These are phyloP conservation scores for Melopsittacus undulatus DNA, from an alignment of 2,797 vertebrate species.

Conservation along the genomic window DNA sequence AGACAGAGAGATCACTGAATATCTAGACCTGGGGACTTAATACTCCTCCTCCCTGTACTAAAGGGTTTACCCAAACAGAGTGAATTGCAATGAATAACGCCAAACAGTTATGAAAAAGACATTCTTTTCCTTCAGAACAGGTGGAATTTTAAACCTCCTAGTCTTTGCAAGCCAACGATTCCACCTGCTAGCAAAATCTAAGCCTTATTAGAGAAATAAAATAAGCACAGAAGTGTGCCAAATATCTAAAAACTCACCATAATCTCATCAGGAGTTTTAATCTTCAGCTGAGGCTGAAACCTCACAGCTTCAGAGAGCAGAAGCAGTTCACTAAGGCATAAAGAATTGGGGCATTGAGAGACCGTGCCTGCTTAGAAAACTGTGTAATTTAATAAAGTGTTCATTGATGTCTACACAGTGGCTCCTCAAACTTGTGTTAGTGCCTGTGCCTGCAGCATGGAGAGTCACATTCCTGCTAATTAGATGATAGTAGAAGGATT, in stretches of 20 bases:
- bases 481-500: slow-evolving; percentile 66
- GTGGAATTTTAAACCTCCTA: slow-evolving; percentile 23
- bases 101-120: not conserved
- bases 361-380: slow-evolving; percentile 69
- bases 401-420: slow-evolving; percentile 74
- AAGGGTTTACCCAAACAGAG: not conserved
- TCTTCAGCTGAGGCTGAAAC: slow-evolving; percentile 60
- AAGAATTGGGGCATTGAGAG: slow-evolving; percentile 68
- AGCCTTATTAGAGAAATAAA: slow-evolving; percentile 53
- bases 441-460: slow-evolving; percentile 63
- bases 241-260: slow-evolving; percentile 48
- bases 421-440: slow-evolving; percentile 69
- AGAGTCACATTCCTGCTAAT: slow-evolving; percentile 71
- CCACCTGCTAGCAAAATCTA: slow-evolving; percentile 45
- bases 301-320: slow-evolving; percentile 63
- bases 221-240: slow-evolving; percentile 8
- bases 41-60: not conserved
- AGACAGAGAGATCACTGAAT: not conserved
- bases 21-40: not conserved
- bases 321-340: slow-evolving; percentile 63
- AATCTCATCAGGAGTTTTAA: slow-evolving; percentile 70
- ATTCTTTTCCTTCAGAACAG: slow-evolving; percentile 13
- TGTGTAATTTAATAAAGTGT: slow-evolving; percentile 81
- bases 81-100: slow-evolving; percentile 29
- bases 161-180: not conserved